Evolutionary conservation across 2,113 vertebrate genomes (phyloP).

Genomic region (Paramormyrops kingsleyae): DNA sequence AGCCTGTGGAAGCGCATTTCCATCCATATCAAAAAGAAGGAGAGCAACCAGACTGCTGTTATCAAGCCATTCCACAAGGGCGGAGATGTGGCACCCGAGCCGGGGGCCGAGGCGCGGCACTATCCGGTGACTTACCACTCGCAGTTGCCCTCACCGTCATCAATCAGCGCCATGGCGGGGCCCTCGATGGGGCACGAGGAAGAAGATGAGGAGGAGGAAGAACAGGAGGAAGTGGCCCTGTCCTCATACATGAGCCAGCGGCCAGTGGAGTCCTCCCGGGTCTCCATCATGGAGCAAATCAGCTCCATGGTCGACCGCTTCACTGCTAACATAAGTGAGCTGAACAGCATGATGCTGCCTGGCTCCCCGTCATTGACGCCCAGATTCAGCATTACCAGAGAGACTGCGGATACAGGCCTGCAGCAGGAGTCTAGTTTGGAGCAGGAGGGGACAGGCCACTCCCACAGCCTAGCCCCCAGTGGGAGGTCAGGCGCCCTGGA

Average conservation of each 20-base stretch:
- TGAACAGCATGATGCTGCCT: slow-evolving; percentile 92
- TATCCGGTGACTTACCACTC: slow-evolving; percentile 60
- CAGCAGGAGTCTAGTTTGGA: slow-evolving; percentile 68
- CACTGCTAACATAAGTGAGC: slow-evolving; percentile 92
- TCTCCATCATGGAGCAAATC: slow-evolving; percentile 94
- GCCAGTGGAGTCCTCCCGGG: slow-evolving; percentile 66
- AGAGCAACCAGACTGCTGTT: slow-evolving; percentile 88
- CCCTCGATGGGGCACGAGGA: slow-evolving; percentile 61
- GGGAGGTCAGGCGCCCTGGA: slow-evolving; percentile 63
- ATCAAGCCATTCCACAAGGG: slow-evolving; percentile 94
- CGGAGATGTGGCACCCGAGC: slow-evolving; percentile 54
- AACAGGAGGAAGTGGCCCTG: slow-evolving; percentile 26
- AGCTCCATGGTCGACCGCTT: slow-evolving; percentile 93
- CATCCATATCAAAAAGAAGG: slow-evolving; percentile 90
- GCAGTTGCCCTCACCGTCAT: slow-evolving; percentile 73
- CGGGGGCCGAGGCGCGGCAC: slow-evolving; percentile 62
- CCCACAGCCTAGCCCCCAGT: slow-evolving; percentile 43
- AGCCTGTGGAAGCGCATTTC: slow-evolving; percentile 94
- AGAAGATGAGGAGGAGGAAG: slow-evolving; percentile 44
- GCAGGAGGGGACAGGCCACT: slow-evolving; percentile 58
- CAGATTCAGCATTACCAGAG: slow-evolving; percentile 68
- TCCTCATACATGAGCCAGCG: slow-evolving; percentile 68
- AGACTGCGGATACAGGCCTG: slow-evolving; percentile 79
- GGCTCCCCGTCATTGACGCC: slow-evolving; percentile 34
- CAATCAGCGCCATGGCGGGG: slow-evolving; percentile 67